Evolutionary conservation across 2,797 vertebrate genomes (phyloP).

Genomic region (Rhodeus uyekii): DNA sequence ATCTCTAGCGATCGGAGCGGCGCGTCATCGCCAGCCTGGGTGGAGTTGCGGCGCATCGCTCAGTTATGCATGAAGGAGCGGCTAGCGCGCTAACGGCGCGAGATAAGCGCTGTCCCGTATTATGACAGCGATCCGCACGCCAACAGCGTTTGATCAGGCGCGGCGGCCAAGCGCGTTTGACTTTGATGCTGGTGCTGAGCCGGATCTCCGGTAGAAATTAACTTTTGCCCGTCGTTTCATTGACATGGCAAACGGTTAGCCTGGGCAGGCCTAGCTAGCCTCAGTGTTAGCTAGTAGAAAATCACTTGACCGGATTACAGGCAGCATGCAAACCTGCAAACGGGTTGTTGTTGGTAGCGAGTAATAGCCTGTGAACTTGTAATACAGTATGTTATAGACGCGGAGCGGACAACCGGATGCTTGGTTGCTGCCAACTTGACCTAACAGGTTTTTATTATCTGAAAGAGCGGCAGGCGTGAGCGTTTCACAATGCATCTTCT

Average conservation of each 20-base stretch:
- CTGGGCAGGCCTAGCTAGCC: conserved; percentile 28
- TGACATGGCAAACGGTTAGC: conserved; percentile 27
- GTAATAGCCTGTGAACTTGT: not conserved
- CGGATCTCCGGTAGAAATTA: not conserved
- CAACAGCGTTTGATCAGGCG: not conserved
- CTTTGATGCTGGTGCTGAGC: not conserved
- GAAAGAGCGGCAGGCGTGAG: not conserved
- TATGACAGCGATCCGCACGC: conserved; percentile 24
- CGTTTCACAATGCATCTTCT: conserved; percentile 35
- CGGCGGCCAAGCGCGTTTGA: conserved; percentile 3
- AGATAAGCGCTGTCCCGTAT: conserved; percentile 19
- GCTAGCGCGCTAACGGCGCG: conserved; percentile 12
- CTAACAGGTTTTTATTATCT: conserved; percentile 1
- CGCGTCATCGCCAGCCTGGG: conserved; percentile 20
- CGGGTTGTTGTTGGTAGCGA: not conserved
- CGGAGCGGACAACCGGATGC: not conserved
- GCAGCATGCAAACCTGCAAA: not conserved
- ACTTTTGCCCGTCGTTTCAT: conserved; percentile 1
- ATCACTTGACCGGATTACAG: conserved; percentile 27
- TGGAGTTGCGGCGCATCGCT: conserved; percentile 45
- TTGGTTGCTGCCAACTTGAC: not conserved
- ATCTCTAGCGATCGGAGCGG: not conserved
- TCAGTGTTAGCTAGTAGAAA: conserved; percentile 11
- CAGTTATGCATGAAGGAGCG: conserved; percentile 35
- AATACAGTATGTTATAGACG: not conserved